A percentile compares a stretch with the other conserved stretches of the same genome.
These are phyloP conservation scores for Cyprinodon tularosa DNA, from an alignment of 2,113 vertebrate species.

Conservation along the genomic window DNA sequence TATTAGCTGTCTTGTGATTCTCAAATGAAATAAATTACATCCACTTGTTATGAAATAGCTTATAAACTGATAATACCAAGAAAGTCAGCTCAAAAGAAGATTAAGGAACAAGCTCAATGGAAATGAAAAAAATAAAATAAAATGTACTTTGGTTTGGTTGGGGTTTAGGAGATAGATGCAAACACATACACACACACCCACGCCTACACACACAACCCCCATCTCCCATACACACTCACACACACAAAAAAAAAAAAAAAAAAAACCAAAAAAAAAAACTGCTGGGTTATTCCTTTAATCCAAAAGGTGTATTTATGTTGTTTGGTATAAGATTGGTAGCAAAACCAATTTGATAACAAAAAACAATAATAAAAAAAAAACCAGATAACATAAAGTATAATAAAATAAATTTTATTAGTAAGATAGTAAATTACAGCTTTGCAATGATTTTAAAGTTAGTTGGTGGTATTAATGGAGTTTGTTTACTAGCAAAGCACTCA, in stretches of 20 bases:
- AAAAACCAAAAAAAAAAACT: not conserved
- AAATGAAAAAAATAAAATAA: constrained; percentile 37
- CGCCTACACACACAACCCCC: too few relatives aligned
- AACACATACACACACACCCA: not conserved
- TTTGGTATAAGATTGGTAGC: not conserved
- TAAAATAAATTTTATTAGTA: not conserved
- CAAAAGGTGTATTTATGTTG: not conserved
- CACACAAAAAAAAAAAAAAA: too few relatives aligned
- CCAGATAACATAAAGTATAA: too few relatives aligned
- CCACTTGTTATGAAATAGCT: constrained; percentile 34
- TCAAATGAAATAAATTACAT: constrained; percentile 1
- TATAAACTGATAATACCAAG: constrained; percentile 26
- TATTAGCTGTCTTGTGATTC: constrained; percentile 22
- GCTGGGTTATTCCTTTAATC: not conserved
- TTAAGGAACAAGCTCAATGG: constrained; percentile 34
- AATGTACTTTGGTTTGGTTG: constrained; percentile 78
- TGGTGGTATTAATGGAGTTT: too few relatives aligned
- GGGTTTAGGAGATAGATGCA: constrained; percentile 29
- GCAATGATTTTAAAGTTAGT: too few relatives aligned
- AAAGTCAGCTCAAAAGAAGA: constrained; percentile 34
- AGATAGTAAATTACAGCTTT: not conserved
- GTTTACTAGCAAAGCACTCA: too few relatives aligned
- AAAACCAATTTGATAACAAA: not conserved
- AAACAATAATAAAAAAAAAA: too few relatives aligned
- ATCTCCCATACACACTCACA: too few relatives aligned